Base-by-base conservation (phyloP, 2,888 invertebrate genomes). In the Norana najaformis region DNA sequence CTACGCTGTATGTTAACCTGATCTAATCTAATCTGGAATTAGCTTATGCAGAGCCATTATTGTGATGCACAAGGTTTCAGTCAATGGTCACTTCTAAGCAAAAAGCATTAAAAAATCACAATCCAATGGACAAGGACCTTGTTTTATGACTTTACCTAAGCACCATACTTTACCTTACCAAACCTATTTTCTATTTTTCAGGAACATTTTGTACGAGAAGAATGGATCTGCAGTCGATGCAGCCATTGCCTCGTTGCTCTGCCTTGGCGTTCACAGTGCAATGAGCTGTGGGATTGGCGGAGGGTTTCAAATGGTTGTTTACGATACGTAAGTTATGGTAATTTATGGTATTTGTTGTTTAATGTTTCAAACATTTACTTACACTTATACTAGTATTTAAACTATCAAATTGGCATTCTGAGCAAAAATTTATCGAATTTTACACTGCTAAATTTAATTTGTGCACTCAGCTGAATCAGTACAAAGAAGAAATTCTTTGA, bases 251-350 rank as follows among this genome's bases (percentile, higher is more conserved):
- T 83, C 91, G 11, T n/a, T 91, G 90, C 53, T 91, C 35, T 92
- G 92, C 83, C 47, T 89, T 23, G 91, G 92, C 23, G 88, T 90
- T 20, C 39, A 89, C 83, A 90, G 83, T 47, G 41, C 90, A 8
- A 90, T 91, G 82, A 91, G 91, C 82, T 88, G 90, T 53, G 92
- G 92, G 13, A 89, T 92, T 38, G 92, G 92, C 18, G 92, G 92
- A 34, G 92, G 92, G 23, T 88, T 85, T 69, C 89, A 92, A 35
- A 89, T 91, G 91, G 83, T 89, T 36, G 89, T 92, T 37, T 92
- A 92, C 41, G 90, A 90, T 85, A 90, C 30, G 92, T 88, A 41
- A 4, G 88, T 90, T 83, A 37, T 6, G 20, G 4, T 47, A 30
- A 34, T 41, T 88, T 88, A 30, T 39, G 23, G 88, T 37, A 38